Base-by-base conservation (phyloP, 1,140 invertebrate genomes). In the Eupeodes corollae region DNA sequence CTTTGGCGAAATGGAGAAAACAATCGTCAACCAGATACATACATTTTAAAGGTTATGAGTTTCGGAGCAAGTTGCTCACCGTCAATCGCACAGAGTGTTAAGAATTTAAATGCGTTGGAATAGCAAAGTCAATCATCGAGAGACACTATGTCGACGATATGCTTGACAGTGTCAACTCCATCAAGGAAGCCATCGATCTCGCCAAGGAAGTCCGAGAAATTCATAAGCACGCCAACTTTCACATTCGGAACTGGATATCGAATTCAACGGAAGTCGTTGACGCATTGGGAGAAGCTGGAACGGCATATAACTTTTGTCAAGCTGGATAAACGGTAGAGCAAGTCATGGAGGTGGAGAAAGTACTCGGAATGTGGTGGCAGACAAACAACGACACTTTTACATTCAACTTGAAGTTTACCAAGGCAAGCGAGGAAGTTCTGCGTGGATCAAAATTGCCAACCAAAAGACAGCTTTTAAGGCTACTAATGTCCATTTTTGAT, bases 91-190 rank as follows among this genome's bases (percentile, higher is more conserved):
- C 45, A 66, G 18, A 64, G 49, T 34, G 49, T 70, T 11, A 66
- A 62, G 53, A 61, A 67, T 31, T 45, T 42, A 19, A 68, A 67
- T 35, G 64, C 60, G 1, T 5, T 35, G 2, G 32, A 49, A n/a
- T 52, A 5, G 21, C 21, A 26, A 26, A 26, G 21, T 26, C 21
- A 8, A 26, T 26, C 3, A 26, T 26, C 3, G 21, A 26, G 8
- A 26, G 21, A 26, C 8, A 26, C 21, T 26, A 26, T 26, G 21
- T 26, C 21, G 21, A 26, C 8, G 21, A 26, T 26, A 26, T 26
- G 21, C 21, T 26, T 5, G 21, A 26, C 8, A 26, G 21, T 5
- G 21, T 26, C 3, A 26, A 26, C 21, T 26, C 21, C 3, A 26
- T 26, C 21, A 3, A 8, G 21, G 21, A 26, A 26, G 21, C 21